Evolutionary conservation across 2,113 vertebrate genomes (phyloP).

Genomic region (Dicerorhinus sumatrensis): DNA sequence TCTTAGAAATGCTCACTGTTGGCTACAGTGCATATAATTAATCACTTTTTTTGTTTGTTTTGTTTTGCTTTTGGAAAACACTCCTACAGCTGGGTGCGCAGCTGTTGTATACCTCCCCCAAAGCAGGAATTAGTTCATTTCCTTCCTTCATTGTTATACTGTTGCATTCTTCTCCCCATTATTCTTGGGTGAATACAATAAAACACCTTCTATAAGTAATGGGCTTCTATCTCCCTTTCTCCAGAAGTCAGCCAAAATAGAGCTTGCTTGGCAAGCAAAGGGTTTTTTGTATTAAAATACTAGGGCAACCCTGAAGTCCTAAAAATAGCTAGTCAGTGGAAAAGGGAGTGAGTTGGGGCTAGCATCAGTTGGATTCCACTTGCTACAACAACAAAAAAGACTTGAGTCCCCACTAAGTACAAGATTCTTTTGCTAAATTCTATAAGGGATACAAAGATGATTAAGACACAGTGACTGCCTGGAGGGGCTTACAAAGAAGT

Average conservation of each 20-base stretch:
- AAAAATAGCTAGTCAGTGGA: conserved; percentile 21
- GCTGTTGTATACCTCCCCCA: conserved; percentile 53
- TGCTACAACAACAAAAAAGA: background rate
- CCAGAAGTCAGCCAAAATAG: conserved; percentile 46
- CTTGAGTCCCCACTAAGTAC: background rate
- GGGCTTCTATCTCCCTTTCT: conserved; percentile 45
- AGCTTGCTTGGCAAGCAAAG: background rate
- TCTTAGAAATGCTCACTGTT: background rate
- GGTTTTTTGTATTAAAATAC: conserved; percentile 3
- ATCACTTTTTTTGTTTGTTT: conserved; percentile 36
- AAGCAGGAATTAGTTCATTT: conserved; percentile 69
- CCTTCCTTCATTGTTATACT: conserved; percentile 66
- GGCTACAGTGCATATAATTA: background rate
- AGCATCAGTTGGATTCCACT: background rate
- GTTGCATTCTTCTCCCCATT: conserved; percentile 1
- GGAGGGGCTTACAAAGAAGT: background rate
- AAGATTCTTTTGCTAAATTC: background rate
- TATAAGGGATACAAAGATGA: background rate
- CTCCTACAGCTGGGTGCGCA: conserved; percentile 57
- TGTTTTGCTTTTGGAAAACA: conserved; percentile 59
- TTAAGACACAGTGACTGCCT: background rate
- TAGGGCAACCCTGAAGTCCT: conserved; percentile 15
- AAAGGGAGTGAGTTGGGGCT: background rate
- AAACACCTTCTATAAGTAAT: conserved; percentile 57
- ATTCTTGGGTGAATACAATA: conserved; percentile 50